Conservation (phyloP, 2,113 vertebrate genomes). For the Excalfactoria chinensis region DNA sequence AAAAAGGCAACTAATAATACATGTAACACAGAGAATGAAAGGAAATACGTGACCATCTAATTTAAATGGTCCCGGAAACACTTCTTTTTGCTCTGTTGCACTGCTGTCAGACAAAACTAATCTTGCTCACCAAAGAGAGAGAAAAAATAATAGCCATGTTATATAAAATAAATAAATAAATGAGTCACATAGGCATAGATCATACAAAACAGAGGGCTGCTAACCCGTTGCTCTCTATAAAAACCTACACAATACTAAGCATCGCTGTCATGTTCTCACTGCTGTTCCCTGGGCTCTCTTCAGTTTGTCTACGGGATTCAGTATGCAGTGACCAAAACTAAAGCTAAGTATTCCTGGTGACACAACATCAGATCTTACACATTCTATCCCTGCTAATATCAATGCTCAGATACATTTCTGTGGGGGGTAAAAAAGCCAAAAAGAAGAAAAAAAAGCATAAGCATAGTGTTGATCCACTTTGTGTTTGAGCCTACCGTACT, state of each 20-base stretch:
- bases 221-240: neutral
- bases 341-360: neutral
- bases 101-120: neutral
- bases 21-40: neutral
- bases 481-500: neutral
- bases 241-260: neutral
- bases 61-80: neutral
- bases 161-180: neutral
- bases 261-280: neutral
- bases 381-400: neutral
- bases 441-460: neutral
- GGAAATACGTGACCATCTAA: neutral
- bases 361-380: neutral
- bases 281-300: neutral
- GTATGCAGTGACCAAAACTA: neutral
- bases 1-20: constrained; percentile 17
- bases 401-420: neutral
- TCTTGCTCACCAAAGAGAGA: neutral
- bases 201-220: neutral
- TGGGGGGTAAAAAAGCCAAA: neutral
- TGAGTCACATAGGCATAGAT: neutral
- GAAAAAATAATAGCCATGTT: neutral
- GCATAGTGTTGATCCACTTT: neutral
- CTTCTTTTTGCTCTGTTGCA: neutral
- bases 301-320: neutral